A percentile compares a stretch with the other conserved stretches of the same genome.
Conservation (phyloP, 1,140 invertebrate genomes). For the Lepidurus arcticus region DNA sequence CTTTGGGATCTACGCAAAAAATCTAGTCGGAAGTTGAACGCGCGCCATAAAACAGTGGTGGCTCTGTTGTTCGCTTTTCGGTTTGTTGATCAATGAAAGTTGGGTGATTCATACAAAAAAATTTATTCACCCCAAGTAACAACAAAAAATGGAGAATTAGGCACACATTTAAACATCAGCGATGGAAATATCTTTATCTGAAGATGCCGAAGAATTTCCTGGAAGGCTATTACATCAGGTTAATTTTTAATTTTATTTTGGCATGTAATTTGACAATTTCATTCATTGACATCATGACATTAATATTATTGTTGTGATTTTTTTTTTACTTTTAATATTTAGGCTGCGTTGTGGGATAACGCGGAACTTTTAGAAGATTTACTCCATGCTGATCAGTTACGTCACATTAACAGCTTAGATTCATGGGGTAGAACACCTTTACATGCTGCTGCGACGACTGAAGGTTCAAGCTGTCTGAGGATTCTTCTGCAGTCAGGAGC, state of each 20-base stretch:
- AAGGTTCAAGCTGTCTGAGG: constrained; percentile 69
- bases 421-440: constrained; percentile 70
- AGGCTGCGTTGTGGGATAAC: constrained; percentile 87
- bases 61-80: too few species aligned
- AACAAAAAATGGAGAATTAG: neutral
- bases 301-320: constrained; percentile 25
- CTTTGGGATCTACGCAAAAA: too few species aligned
- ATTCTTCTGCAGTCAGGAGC: constrained; percentile 68
- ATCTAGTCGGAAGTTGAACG: too few species aligned
- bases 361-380: constrained; percentile 77
- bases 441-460: constrained; percentile 81
- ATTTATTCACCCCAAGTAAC: too few species aligned
- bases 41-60: too few species aligned
- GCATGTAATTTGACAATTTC: constrained; percentile 22
- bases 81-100: too few species aligned
- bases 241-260: constrained; percentile 35
- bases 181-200: constrained; percentile 26
- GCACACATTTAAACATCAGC: neutral
- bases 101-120: too few species aligned
- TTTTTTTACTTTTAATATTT: constrained; percentile 43
- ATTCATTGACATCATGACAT: neutral
- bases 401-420: constrained; percentile 68
- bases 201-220: constrained; percentile 70
- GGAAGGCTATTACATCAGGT: constrained; percentile 71
- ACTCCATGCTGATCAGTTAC: constrained; percentile 61